Evolutionary conservation across 2,888 invertebrate species (phyloP).

Genomic region (Ophion ventricosus): DNA sequence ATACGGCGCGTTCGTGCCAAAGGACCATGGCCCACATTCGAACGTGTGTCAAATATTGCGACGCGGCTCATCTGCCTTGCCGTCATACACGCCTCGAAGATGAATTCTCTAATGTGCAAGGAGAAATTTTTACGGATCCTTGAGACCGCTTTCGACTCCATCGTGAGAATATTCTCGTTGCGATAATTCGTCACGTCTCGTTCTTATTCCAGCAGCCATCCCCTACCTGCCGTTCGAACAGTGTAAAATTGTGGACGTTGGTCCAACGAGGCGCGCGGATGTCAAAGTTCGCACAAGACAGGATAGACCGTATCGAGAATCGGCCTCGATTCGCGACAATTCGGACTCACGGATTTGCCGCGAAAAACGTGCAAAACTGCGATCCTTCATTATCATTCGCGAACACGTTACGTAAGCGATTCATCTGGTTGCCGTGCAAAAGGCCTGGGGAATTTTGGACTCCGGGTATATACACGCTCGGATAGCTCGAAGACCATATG

Average conservation of each 20-base stretch:
- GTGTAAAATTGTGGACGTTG: neutral
- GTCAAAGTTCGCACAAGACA: conserved; percentile 6
- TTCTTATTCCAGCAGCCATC: neutral
- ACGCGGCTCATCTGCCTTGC: conserved; percentile 8
- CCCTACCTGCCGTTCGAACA: neutral
- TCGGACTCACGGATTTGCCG: neutral
- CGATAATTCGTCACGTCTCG: neutral
- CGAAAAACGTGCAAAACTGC: neutral
- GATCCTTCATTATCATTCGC: neutral
- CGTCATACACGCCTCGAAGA: neutral
- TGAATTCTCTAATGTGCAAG: neutral
- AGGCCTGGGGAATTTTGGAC: neutral
- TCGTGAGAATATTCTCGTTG: neutral
- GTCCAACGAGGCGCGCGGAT: conserved; percentile 10
- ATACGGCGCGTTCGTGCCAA: neutral
- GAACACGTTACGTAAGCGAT: neutral
- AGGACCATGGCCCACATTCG: conserved; percentile 67
- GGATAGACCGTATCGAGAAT: conserved; percentile 31
- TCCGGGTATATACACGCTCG: neutral
- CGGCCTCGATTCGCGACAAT: conserved; percentile 17
- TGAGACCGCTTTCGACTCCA: neutral
- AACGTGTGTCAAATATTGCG: conserved; percentile 65
- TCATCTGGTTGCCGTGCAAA: neutral
- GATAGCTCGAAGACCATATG: neutral
- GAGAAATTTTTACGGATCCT: neutral